Percentiles rank a stretch among this genome's conserved stretches.
Evolutionary conservation across 2,113 vertebrate species (phyloP).

Genomic region (Sterna hirundo): DNA sequence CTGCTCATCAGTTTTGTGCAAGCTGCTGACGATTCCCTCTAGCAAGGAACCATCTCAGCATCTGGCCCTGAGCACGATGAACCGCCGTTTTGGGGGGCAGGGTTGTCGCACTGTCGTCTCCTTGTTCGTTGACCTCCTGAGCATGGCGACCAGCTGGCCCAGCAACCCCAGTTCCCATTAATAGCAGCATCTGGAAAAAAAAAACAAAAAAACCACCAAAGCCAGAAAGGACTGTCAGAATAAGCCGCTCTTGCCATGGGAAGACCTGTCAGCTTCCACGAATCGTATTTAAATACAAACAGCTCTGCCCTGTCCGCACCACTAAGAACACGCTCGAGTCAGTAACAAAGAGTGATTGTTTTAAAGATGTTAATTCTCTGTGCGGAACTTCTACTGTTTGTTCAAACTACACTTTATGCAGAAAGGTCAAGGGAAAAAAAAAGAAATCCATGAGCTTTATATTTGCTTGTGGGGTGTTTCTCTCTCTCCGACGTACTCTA

Average conservation of each 20-base stretch:
- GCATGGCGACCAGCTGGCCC: constrained; percentile 85
- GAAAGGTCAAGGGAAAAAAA: background rate
- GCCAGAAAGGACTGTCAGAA: background rate
- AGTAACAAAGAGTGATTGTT: background rate
- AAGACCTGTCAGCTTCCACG: background rate
- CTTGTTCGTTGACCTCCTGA: constrained; percentile 72
- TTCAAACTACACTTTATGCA: background rate
- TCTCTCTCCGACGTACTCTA: background rate
- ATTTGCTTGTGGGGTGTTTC: background rate
- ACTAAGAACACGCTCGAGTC: background rate
- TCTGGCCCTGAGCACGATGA: constrained; percentile 74
- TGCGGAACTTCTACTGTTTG: background rate
- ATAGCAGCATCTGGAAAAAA: constrained; percentile 72
- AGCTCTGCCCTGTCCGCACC: background rate
- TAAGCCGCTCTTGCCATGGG: background rate
- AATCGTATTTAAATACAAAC: background rate
- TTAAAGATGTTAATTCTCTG: background rate
- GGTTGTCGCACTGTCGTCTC: constrained; percentile 85
- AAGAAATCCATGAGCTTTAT: background rate
- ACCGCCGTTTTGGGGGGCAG: constrained; percentile 75
- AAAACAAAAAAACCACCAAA: background rate
- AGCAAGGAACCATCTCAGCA: constrained; percentile 77
- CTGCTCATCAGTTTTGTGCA: background rate
- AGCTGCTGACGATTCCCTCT: background rate
- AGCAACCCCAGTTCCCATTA: constrained; percentile 89